Conservation (phyloP, 2,888 invertebrate species). For the Tryphoninae sp. region DNA sequence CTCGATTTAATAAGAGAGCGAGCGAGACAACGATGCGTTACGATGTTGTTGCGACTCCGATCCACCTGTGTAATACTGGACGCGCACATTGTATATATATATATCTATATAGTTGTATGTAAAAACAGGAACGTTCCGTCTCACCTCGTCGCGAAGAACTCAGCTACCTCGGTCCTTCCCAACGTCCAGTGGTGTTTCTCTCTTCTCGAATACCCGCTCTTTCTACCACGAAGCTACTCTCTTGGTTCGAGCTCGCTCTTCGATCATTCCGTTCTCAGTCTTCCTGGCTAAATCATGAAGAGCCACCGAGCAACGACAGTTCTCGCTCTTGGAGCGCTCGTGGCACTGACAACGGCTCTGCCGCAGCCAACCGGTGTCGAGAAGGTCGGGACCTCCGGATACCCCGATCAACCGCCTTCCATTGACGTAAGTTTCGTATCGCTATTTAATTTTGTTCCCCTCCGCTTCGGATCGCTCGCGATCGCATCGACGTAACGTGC, state of each 20-base stretch:
- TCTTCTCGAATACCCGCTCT: slow-evolving; percentile 42
- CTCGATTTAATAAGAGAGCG: slow-evolving; percentile 18
- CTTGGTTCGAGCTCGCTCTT: neutral
- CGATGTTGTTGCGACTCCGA: slow-evolving; percentile 12
- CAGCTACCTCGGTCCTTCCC: slow-evolving; percentile 37
- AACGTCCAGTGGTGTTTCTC: slow-evolving; percentile 17
- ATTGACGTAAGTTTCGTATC: slow-evolving; percentile 60
- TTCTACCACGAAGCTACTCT: slow-evolving; percentile 23
- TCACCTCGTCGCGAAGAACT: slow-evolving; percentile 22
- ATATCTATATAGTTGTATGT: neutral
- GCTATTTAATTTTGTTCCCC: slow-evolving; percentile 36
- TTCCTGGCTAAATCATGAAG: slow-evolving; percentile 51
- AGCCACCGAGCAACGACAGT: slow-evolving; percentile 25
- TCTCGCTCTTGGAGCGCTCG: slow-evolving; percentile 25
- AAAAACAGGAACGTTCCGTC: neutral
- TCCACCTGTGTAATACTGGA: neutral
- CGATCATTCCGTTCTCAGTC: slow-evolving; percentile 43
- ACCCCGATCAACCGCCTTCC: slow-evolving; percentile 38
- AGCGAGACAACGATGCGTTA: slow-evolving; percentile 35
- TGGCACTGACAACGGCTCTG: slow-evolving; percentile 29
- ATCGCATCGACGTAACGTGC: neutral
- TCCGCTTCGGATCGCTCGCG: neutral
- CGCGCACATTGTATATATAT: neutral
- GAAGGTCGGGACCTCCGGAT: slow-evolving; percentile 55
- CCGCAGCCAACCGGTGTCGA: slow-evolving; percentile 46